phyloP scores from a whole-genome alignment of 2,797 vertebrate genomes.

The Xenops minutus region DNA sequence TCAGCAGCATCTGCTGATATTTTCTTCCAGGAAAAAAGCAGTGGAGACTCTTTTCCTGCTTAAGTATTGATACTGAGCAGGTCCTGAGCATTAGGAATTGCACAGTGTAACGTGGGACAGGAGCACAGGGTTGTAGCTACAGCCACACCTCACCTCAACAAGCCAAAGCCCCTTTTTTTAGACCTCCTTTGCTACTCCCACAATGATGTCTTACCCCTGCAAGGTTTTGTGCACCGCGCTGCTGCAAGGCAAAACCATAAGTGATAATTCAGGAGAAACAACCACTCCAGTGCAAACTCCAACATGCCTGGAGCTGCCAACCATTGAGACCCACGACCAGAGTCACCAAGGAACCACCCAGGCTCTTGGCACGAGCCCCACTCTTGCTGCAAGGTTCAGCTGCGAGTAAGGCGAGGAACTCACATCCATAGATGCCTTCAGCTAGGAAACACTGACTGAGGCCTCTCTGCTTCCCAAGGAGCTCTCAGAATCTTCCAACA shows the following conservation, averaged over 20 bases:
- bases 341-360: slow-evolving; percentile 42
- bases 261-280: neutral
- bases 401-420: neutral
- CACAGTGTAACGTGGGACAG: neutral
- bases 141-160: neutral
- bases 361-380: neutral
- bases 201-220: rapidly evolving
- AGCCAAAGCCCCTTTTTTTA: neutral
- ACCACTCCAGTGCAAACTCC: neutral
- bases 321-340: neutral
- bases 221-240: rapidly evolving
- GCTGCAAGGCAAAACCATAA: neutral
- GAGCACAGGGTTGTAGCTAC: neutral
- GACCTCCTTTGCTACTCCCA: neutral
- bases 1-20: neutral
- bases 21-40: neutral
- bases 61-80: rapidly evolving
- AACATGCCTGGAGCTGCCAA: neutral
- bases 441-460: slow-evolving; percentile 37
- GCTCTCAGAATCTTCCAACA: slow-evolving; percentile 21
- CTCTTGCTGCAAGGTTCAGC: neutral
- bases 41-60: neutral
- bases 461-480: slow-evolving; percentile 4
- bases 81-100: neutral
- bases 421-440: slow-evolving; percentile 34